phyloP scores from a whole-genome alignment of 2,113 vertebrate species.

The Rafetus swinhoei region DNA sequence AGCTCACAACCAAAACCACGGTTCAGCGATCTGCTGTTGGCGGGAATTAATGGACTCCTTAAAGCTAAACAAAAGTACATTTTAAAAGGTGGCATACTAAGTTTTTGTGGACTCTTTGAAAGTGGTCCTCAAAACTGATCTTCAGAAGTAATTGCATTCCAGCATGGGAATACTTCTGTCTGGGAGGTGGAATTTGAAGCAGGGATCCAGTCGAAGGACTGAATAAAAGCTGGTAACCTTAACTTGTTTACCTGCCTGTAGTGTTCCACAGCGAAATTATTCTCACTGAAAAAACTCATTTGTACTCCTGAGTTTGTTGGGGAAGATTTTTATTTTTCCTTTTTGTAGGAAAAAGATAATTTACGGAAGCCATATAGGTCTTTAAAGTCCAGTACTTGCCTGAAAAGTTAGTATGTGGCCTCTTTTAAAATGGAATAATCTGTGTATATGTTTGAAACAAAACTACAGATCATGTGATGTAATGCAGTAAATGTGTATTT shows the following conservation, averaged over 20 bases:
- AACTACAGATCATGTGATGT: slow-evolving; percentile 20
- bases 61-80: background rate
- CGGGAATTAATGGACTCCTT: background rate
- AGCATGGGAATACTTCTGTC: background rate
- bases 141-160: slow-evolving; percentile 67
- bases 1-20: slow-evolving; percentile 58
- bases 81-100: background rate
- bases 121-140: slow-evolving; percentile 63
- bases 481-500: background rate
- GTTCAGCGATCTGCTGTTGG: background rate
- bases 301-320: background rate
- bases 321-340: background rate
- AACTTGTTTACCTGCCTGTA: background rate
- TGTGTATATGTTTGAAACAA: slow-evolving; percentile 41
- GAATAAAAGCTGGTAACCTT: background rate
- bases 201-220: background rate
- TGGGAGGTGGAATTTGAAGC: background rate
- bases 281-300: background rate
- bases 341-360: background rate
- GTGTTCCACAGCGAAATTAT: background rate
- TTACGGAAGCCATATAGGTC: slow-evolving; percentile 50
- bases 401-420: slow-evolving; percentile 17
- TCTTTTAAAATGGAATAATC: slow-evolving; percentile 8
- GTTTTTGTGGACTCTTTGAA: background rate
- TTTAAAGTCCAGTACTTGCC: background rate